Conservation (phyloP, 2,797 vertebrate species). For the Trichosurus vulpecula region DNA sequence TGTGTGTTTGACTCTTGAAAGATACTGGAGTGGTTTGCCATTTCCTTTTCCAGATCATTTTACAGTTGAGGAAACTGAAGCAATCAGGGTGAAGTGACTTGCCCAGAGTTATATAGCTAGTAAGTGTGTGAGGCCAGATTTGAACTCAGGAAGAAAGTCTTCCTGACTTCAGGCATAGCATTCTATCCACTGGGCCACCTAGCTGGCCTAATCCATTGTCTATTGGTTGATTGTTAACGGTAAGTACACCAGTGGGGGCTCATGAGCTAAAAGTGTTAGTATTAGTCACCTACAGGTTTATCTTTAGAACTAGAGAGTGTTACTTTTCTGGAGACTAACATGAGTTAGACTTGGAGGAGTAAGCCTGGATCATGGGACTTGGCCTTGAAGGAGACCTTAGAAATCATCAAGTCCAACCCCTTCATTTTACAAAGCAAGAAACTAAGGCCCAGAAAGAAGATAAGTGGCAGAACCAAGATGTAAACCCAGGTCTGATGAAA, state of each 20-base stretch:
- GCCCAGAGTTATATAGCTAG: too few species aligned
- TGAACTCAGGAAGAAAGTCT: too few species aligned
- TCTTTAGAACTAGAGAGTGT: background rate
- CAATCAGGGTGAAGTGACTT: too few species aligned
- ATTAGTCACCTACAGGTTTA: background rate
- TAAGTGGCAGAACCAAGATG: background rate
- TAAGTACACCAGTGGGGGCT: background rate
- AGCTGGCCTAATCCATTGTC: background rate
- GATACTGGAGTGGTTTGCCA: too few species aligned
- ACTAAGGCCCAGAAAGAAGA: background rate
- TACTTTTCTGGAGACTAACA: background rate
- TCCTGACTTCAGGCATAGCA: too few species aligned
- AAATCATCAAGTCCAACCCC: background rate
- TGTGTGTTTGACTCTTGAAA: too few species aligned
- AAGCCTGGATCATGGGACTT: background rate
- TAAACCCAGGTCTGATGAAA: background rate
- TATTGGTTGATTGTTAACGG: background rate
- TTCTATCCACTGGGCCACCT: too few species aligned
- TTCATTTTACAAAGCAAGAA: background rate
- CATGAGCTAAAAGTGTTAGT: background rate
- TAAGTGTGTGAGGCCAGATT: too few species aligned
- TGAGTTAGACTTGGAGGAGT: background rate
- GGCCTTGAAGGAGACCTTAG: background rate
- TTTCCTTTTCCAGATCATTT: too few species aligned
- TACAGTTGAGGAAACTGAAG: too few species aligned